Evolutionary conservation across 2,113 vertebrate genomes (phyloP).

Genomic region (Gallinago media): DNA sequence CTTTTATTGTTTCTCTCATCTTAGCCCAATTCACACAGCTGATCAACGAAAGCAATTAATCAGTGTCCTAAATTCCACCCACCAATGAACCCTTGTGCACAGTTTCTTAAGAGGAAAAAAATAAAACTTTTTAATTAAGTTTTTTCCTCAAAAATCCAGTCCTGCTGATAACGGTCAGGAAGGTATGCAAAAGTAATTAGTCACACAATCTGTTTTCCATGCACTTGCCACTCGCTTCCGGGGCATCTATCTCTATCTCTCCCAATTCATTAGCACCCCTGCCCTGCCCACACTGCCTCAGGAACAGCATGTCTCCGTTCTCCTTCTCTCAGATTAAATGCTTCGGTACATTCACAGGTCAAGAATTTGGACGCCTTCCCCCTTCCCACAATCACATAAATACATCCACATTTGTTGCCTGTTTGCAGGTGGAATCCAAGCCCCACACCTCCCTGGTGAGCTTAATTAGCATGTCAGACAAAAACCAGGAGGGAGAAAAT

Average conservation of each 20-base stretch:
- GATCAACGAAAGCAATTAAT: slow-evolving; percentile 71
- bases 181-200: slow-evolving; percentile 78
- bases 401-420: not conserved
- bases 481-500: not conserved
- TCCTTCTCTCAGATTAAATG: not conserved
- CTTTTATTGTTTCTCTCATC: not conserved
- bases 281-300: slow-evolving; percentile 1
- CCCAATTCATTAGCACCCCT: slow-evolving; percentile 68
- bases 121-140: slow-evolving; percentile 75
- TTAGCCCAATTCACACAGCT: not conserved
- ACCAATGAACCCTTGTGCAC: slow-evolving; percentile 7
- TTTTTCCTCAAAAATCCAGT: slow-evolving; percentile 74
- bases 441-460: not conserved
- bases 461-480: slow-evolving; percentile 55
- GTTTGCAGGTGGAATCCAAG: not conserved
- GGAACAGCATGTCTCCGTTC: slow-evolving; percentile 32
- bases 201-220: slow-evolving; percentile 74
- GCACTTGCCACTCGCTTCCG: slow-evolving; percentile 38
- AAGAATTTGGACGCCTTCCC: not conserved
- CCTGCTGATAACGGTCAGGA: slow-evolving; percentile 73
- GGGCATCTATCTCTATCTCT: slow-evolving; percentile 29
- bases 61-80: slow-evolving; percentile 63
- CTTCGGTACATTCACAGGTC: not conserved
- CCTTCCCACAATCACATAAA: not conserved
- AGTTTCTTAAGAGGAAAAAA: slow-evolving; percentile 70